These are phyloP conservation scores for Phlogophora meticulosa DNA, from an alignment of 2,888 invertebrate species.

Conservation along the genomic window DNA sequence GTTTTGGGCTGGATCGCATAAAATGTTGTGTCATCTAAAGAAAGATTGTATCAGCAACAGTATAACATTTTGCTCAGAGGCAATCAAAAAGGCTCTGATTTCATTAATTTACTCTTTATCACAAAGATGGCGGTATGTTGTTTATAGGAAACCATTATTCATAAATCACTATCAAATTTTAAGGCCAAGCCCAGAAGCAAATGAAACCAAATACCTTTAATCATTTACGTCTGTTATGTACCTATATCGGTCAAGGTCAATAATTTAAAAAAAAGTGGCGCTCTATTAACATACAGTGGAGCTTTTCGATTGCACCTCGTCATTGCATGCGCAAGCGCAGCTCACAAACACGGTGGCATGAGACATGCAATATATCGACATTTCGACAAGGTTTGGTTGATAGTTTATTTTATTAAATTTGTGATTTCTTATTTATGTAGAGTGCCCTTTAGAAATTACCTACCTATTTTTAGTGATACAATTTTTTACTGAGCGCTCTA, in stretches of 20 bases:
- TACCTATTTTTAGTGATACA: background rate
- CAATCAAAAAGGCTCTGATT: background rate
- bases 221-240: conserved; percentile 1
- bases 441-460: too few species aligned
- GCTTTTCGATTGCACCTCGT: background rate
- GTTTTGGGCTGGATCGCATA: conserved; percentile 42
- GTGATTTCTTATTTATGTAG: background rate
- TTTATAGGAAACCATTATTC: background rate
- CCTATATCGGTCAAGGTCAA: conserved; percentile 39
- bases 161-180: background rate
- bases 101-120: background rate
- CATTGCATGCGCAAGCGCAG: background rate
- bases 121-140: background rate
- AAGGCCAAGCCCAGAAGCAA: background rate
- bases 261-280: conserved; percentile 6
- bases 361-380: background rate
- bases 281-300: background rate
- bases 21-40: conserved; percentile 40
- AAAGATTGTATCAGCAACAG: conserved; percentile 28
- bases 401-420: background rate
- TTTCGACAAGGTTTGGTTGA: background rate
- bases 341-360: background rate
- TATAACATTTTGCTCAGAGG: conserved; percentile 9
- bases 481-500: background rate
- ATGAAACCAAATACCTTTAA: background rate